Evolutionary conservation across 2,113 vertebrate genomes (phyloP), one percentile per base, ranked within the genome.

Genomic region (Falcunculus frontatus): DNA sequence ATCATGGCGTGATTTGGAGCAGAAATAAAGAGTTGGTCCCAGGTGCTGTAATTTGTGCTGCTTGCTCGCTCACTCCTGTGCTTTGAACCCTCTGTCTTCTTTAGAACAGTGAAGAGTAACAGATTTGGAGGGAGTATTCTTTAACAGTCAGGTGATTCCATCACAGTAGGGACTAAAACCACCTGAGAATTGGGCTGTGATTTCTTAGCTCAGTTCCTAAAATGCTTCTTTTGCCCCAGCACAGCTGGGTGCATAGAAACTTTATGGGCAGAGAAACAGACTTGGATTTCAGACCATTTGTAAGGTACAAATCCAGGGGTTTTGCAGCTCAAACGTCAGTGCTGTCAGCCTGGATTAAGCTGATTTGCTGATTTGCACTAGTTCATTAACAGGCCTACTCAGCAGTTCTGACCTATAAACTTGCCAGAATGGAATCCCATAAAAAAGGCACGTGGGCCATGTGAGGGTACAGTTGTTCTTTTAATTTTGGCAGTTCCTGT

Each of bases 291-390:
- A 90, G 42, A 44, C 35, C 59, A 19, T 90, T 92, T 69, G 90
- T 69, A 70, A 96, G 73, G 49, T 65, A 93, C 73, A 90, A 88
- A 94, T 92, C 88, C 83, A 72, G 69, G 85, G 88, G 68, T 44
- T 93, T 94, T 94, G 49, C 83, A 84, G 88, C 67, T 95, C 37
- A 41, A 84, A 62, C 65, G 27, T 76, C 4, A 16, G 33, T 15
- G 18, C 91, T 97, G 87, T 96, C 90, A 87, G 90, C 62, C 53
- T 93, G 89, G 83, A 95, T 95, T 95, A 95, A 93, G 37, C 30
- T 76, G 88, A 93, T 89, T 78, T 96, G 92, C 88, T 96, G 96
- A 96, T 76, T 72, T 86, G 88, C 11, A 26, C 41, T 84, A 74
- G 77, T 87, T 97, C 85, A 89, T 90, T 94, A 92, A 68, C 70